phyloP scores from a whole-genome alignment of 2,888 invertebrate genomes.

The Leptopterna dolabrata region DNA sequence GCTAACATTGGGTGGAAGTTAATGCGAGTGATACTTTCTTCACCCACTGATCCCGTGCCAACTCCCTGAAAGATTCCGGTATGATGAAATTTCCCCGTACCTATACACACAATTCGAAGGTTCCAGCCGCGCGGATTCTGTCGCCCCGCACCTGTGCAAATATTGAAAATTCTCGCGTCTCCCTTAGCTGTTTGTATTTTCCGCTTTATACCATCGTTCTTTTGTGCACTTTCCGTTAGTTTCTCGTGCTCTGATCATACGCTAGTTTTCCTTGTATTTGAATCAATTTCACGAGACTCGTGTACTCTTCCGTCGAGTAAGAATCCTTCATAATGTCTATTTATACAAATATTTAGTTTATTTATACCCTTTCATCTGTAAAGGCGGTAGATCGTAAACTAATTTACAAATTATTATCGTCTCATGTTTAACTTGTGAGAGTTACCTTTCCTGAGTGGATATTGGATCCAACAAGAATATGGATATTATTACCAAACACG shows the following conservation, averaged over 20 bases:
- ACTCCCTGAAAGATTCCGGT: not conserved
- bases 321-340: too few relatives aligned
- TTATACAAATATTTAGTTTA: too few relatives aligned
- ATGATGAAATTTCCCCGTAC: not conserved
- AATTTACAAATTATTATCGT: too few relatives aligned
- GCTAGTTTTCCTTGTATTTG: not conserved
- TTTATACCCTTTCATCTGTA: too few relatives aligned
- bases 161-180: conserved; percentile 25
- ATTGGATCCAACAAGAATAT: too few relatives aligned
- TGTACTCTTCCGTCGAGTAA: not conserved
- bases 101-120: not conserved
- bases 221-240: not conserved
- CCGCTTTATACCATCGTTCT: not conserved
- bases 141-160: conserved; percentile 26
- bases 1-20: too few relatives aligned
- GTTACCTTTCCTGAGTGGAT: too few relatives aligned
- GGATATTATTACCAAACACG: too few relatives aligned
- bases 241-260: not conserved
- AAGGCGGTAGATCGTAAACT: too few relatives aligned
- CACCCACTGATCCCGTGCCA: not conserved
- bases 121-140: not conserved
- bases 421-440: too few relatives aligned
- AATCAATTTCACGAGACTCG: not conserved
- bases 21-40: not conserved
- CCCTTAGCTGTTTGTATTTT: not conserved